Evolutionary conservation across 2,797 vertebrate genomes (phyloP), one percentile per base, ranked within the genome.

Genomic region (Coregonus ussuriensis): DNA sequence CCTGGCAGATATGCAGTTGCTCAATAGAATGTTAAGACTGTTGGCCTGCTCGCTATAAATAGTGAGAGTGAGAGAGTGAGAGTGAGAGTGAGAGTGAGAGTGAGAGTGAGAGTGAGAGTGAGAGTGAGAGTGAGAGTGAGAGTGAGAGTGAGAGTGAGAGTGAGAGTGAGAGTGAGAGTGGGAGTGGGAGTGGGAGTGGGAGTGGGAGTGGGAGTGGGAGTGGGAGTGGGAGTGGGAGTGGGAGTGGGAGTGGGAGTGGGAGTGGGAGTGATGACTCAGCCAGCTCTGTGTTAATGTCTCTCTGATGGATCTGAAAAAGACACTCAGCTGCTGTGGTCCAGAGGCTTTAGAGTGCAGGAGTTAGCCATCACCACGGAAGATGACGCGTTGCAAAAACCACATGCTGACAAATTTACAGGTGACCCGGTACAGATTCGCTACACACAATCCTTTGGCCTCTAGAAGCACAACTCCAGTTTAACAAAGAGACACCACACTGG

Each of bases 1-100:
- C 79, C 71, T 35, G 53, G 71, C 79, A 25, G 70, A 74, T 31
- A 4, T 79, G 77, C 86, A 87, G 85, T 82, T 82, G 83, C 75
- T 77, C 65, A 65, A 76, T 79, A 75, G 37, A 25, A 75, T 16
- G 31, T 76, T 72, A 65, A 33, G 53, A 72, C 72, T 73, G 82
- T 63, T 77, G 76, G 52, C 63, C 83, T 72, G 6, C 74, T 68
- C 74, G 65, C 75, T 83, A 81, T 83, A 88, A 33, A 25, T 25
- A 25, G 25, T 25, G 25, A 0, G 25, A 25, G 25, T 25, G 25
- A 0, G 25, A 1, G 25, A 25, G 25, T 25, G 25, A 25, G 25
- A 25, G 25, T 25, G 25, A 0, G 25, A 25, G 25, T 25, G 25
- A 1, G 25, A 25, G 25, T 25, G 25, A 25, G 25, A 25, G 25